These are phyloP conservation scores for Leucoraja erinaceus DNA, from an alignment of 2,113 vertebrate genomes.

Conservation along the genomic window DNA sequence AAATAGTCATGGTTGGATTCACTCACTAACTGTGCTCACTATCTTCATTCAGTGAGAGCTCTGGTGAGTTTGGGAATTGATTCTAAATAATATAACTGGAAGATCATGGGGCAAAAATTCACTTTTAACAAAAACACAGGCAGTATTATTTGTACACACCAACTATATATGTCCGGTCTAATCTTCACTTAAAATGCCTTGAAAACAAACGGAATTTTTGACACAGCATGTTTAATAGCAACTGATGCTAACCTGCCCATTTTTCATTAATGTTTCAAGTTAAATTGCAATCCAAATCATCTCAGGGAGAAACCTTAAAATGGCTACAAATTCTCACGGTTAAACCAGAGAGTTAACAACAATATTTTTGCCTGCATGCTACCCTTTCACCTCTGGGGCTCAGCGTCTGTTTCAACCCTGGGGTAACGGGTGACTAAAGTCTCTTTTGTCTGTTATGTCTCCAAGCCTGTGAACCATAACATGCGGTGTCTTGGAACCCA, in stretches of 20 bases:
- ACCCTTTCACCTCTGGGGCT: slow-evolving; percentile 25
- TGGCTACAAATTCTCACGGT: not conserved
- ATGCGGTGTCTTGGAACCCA: not conserved
- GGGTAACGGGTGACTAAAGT: not conserved
- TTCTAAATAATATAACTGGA: not conserved
- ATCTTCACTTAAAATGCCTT: not conserved
- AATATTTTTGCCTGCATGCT: not conserved
- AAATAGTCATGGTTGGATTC: not conserved
- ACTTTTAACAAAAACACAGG: not conserved
- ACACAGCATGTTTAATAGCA: not conserved
- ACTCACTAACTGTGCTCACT: not conserved
- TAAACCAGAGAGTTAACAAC: not conserved
- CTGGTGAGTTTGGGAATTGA: not conserved
- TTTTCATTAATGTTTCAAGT: not conserved
- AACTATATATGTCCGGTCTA: not conserved
- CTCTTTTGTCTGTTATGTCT: not conserved
- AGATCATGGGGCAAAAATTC: not conserved
- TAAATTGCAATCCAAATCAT: not conserved
- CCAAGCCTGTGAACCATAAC: not conserved
- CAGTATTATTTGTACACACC: not conserved
- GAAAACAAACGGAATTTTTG: not conserved
- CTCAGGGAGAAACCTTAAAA: not conserved
- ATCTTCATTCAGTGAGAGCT: not conserved
- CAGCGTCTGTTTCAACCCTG: not conserved
- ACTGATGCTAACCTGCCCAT: no score